Evolutionary conservation across 1,140 invertebrate genomes (phyloP).

Genomic region (Leptopilina clavipes): DNA sequence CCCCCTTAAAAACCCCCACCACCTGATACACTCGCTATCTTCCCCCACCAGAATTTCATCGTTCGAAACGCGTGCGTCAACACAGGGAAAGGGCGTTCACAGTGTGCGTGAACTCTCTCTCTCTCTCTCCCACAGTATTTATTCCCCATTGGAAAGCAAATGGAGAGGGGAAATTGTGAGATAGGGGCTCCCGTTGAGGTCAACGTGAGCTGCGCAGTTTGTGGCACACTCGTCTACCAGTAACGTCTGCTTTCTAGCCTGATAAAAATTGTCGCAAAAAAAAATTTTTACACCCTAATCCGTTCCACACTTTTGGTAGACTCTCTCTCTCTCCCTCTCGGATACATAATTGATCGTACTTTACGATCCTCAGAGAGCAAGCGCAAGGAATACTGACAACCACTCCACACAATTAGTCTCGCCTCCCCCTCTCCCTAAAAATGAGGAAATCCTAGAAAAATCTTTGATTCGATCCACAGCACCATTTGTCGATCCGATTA

Average conservation of each 20-base stretch:
- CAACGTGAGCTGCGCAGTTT: conserved; percentile 9
- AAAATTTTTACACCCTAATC: not conserved
- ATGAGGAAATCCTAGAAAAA: too few species aligned
- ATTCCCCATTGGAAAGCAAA: conserved; percentile 29
- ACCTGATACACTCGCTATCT: too few species aligned
- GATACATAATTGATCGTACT: too few species aligned
- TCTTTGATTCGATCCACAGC: too few species aligned
- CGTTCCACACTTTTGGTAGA: not conserved
- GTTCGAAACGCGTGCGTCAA: conserved; percentile 46
- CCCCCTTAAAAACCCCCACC: conserved; percentile 46
- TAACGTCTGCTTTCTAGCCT: conserved; percentile 8
- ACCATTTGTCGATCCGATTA: too few species aligned
- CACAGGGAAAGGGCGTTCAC: conserved; percentile 53
- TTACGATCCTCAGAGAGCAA: too few species aligned
- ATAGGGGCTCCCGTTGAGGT: conserved; percentile 48
- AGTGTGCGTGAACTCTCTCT: conserved; percentile 36
- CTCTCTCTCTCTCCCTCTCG: not conserved
- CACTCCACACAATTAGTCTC: too few species aligned
- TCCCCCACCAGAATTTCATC: conserved; percentile 7
- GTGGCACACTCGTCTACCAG: not conserved
- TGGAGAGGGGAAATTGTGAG: conserved; percentile 8
- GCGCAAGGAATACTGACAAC: too few species aligned
- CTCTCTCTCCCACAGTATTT: not conserved
- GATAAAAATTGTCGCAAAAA: conserved; percentile 14
- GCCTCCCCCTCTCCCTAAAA: too few species aligned